A percentile compares a stretch with the other conserved stretches of the same genome.
phyloP scores from a whole-genome alignment of 2,113 vertebrate genomes.

The Oriolus oriolus region DNA sequence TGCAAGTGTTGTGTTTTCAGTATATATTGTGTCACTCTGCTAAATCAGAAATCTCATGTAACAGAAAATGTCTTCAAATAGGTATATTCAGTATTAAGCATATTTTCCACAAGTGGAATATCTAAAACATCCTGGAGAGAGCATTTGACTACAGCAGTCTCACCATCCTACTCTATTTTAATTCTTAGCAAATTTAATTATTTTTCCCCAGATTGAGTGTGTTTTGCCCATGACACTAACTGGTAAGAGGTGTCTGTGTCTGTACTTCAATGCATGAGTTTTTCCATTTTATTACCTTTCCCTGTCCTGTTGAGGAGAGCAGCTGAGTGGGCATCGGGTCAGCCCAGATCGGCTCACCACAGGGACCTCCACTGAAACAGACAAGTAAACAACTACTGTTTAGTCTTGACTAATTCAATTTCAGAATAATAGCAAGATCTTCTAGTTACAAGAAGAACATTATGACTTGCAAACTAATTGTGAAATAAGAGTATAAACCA shows the following conservation, averaged over 20 bases:
- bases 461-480: not conserved
- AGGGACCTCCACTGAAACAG: not conserved
- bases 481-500: not conserved
- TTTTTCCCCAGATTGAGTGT: accelerated
- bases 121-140: not conserved
- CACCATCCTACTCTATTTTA: not conserved
- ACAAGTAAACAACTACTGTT: not conserved
- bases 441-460: not conserved
- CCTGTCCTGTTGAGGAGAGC: not conserved
- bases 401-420: not conserved
- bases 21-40: not conserved
- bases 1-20: not conserved
- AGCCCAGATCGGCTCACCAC: not conserved
- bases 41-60: not conserved
- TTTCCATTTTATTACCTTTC: not conserved
- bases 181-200: not conserved
- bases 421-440: not conserved
- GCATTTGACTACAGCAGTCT: not conserved
- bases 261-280: not conserved
- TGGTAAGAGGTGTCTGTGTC: not conserved
- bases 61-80: not conserved
- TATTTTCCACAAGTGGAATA: not conserved
- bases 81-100: not conserved
- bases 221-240: not conserved
- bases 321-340: not conserved